Conservation (phyloP, 37 sponge, comb jelly and placozoan species). For the Ianthella basta region DNA sequence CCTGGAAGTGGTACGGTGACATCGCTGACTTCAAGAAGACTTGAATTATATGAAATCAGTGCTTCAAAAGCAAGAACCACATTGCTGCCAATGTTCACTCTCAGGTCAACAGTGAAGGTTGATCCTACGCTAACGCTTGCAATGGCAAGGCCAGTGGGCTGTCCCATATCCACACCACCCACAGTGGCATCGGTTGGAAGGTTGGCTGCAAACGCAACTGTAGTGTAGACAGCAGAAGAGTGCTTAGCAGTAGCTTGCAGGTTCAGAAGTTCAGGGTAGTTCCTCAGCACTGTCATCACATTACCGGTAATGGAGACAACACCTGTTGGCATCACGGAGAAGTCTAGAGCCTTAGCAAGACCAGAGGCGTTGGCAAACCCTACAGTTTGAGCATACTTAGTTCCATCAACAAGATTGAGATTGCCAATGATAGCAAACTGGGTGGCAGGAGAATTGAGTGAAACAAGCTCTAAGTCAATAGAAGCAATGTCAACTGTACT, state of each 20-base stretch:
- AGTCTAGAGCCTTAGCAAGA: conserved; percentile 20
- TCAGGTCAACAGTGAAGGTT: conserved; percentile 55
- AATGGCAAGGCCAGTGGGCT: conserved; percentile 39
- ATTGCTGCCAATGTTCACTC: conserved; percentile 42
- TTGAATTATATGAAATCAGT: neutral
- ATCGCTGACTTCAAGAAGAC: neutral
- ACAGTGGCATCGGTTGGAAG: neutral
- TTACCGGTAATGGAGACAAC: conserved; percentile 33
- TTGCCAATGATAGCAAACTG: conserved; percentile 4
- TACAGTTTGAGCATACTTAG: neutral
- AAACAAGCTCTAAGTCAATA: neutral
- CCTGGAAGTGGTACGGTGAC: conserved; percentile 8
- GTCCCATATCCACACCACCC: conserved; percentile 62
- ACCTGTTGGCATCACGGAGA: conserved; percentile 38
- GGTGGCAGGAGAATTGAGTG: neutral
- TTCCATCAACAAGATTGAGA: conserved; percentile 11
- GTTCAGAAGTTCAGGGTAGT: conserved; percentile 1
- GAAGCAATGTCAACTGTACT: neutral
- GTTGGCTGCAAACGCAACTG: conserved; percentile 8
- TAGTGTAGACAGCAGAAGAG: conserved; percentile 28
- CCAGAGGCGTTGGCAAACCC: neutral
- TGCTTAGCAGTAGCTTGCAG: conserved; percentile 29
- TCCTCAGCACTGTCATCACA: neutral
- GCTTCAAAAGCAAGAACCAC: neutral
- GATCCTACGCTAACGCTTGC: conserved; percentile 42